Conservation (phyloP, 1,140 invertebrate species). For the Thaumatotibia leucotreta region DNA sequence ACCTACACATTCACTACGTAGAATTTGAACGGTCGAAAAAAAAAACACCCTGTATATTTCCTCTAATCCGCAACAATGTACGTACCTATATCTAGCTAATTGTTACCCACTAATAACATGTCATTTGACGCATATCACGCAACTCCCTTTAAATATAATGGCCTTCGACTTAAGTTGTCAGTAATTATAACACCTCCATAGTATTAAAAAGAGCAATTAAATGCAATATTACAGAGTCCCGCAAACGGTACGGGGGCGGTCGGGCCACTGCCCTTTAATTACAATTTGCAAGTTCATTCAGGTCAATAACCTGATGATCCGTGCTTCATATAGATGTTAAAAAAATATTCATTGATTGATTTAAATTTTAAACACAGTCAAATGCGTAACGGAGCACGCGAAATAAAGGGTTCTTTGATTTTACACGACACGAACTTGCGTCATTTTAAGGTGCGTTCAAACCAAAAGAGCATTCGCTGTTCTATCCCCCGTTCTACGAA, state of each 20-base stretch:
- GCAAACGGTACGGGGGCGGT: background rate
- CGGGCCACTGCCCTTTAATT: background rate
- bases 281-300: background rate
- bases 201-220: background rate
- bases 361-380: too few species aligned
- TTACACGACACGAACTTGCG: too few species aligned
- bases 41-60: too few species aligned
- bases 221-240: background rate
- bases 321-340: background rate
- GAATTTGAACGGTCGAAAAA: too few species aligned
- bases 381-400: too few species aligned
- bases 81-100: too few species aligned
- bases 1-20: too few species aligned
- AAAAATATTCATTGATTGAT: background rate
- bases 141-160: background rate
- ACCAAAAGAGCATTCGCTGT: too few species aligned
- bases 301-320: background rate
- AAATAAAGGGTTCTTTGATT: too few species aligned
- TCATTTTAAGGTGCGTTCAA: too few species aligned
- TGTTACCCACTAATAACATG: background rate
- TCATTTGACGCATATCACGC: background rate
- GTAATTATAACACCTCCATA: constrained; percentile 6
- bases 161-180: background rate
- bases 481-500: too few species aligned
- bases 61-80: too few species aligned